A percentile compares a stretch with the other conserved stretches of the same genome.
phyloP scores from a whole-genome alignment of 2,797 vertebrate genomes.

The Cyclura pinguis region DNA sequence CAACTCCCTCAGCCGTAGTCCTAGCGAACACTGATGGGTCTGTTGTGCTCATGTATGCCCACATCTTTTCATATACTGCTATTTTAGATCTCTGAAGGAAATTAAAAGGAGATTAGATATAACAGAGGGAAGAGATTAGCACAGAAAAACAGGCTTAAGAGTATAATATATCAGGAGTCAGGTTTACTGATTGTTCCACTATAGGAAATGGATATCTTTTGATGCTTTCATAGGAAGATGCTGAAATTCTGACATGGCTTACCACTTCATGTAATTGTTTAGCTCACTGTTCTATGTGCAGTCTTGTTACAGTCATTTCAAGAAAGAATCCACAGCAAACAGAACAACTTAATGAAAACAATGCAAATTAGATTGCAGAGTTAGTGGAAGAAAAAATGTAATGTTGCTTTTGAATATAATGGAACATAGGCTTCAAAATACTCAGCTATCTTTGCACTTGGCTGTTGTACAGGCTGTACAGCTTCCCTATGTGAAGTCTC shows the following conservation, averaged over 20 bases:
- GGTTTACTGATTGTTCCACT: conserved; percentile 36
- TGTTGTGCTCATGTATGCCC: conserved; percentile 99
- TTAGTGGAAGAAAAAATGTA: not conserved
- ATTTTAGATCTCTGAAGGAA: conserved; percentile 97
- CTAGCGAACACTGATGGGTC: conserved; percentile 98
- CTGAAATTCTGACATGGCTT: not conserved
- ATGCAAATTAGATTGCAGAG: not conserved
- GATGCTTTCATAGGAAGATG: conserved; percentile 31
- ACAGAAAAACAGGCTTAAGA: conserved; percentile 32
- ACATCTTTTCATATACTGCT: conserved; percentile 99
- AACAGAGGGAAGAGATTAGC: conserved; percentile 54
- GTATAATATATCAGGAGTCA: conserved; percentile 6
- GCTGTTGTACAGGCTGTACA: not conserved
- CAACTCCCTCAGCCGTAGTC: conserved; percentile 96
- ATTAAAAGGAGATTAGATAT: conserved; percentile 76
- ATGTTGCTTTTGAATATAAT: not conserved
- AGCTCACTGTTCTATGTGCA: not conserved
- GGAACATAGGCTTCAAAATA: not conserved
- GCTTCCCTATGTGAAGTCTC: not conserved
- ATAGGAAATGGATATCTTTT: conserved; percentile 22
- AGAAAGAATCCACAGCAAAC: not conserved
- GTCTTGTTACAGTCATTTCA: not conserved
- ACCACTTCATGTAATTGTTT: not conserved
- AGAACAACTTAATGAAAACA: not conserved
- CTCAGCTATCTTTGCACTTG: not conserved